Conservation (phyloP, 2,113 vertebrate genomes). For the Microtus pennsylvanicus region DNA sequence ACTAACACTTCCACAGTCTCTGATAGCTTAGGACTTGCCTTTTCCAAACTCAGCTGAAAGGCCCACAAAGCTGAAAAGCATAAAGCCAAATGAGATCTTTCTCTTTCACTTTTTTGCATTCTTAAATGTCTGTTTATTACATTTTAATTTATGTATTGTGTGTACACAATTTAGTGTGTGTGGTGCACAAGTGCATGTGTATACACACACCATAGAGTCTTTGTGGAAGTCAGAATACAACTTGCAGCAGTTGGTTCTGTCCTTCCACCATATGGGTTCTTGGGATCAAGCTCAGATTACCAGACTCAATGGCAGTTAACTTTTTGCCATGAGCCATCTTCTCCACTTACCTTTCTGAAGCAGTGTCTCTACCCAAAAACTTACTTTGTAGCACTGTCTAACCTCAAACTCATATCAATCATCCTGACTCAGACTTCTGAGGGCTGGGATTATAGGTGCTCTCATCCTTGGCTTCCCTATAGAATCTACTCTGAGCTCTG, state of each 20-base stretch:
- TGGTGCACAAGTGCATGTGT: background rate
- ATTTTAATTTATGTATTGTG: background rate
- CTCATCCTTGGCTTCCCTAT: background rate
- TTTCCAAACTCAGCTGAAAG: constrained; percentile 1
- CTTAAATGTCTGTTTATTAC: background rate
- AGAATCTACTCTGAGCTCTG: background rate
- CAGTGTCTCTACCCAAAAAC: background rate
- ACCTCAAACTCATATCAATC: background rate
- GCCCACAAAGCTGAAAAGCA: background rate
- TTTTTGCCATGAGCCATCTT: background rate
- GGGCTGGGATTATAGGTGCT: background rate
- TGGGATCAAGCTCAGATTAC: too few relatives aligned
- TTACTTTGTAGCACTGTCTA: background rate
- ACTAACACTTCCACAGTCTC: background rate
- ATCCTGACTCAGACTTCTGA: background rate
- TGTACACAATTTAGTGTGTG: background rate
- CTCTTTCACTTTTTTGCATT: background rate
- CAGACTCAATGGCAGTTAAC: background rate
- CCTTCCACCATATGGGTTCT: background rate
- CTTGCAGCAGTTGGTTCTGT: background rate
- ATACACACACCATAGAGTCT: background rate
- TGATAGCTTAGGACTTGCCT: background rate
- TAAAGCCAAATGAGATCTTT: background rate
- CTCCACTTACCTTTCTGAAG: background rate
- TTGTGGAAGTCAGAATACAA: background rate